phyloP scores from a whole-genome alignment of 2,797 vertebrate species.

The Trichosurus vulpecula region DNA sequence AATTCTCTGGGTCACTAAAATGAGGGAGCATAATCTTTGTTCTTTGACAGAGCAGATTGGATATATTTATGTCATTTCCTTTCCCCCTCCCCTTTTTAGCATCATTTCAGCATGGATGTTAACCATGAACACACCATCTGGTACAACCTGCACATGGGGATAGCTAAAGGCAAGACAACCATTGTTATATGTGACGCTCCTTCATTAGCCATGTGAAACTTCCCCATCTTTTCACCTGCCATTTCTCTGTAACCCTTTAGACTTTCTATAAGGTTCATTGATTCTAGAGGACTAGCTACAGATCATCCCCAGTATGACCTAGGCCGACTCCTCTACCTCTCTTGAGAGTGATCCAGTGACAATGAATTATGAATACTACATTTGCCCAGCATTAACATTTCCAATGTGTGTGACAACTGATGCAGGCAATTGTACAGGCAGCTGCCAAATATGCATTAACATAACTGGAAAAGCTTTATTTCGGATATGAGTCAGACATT shows the following conservation, averaged over 20 bases:
- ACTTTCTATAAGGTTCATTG: slow-evolving; percentile 42
- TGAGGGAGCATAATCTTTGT: slow-evolving; percentile 82
- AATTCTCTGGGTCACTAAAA: slow-evolving; percentile 84
- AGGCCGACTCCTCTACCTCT: slow-evolving; percentile 17
- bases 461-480: slow-evolving; percentile 51
- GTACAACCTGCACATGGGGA: slow-evolving; percentile 73
- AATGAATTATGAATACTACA: slow-evolving; percentile 55
- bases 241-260: slow-evolving; percentile 37
- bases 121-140: slow-evolving; percentile 85
- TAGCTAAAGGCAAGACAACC: slow-evolving; percentile 76
- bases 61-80: slow-evolving; percentile 76
- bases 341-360: slow-evolving; percentile 30
- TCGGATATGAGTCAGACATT: slow-evolving; percentile 44
- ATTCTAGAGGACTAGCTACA: slow-evolving; percentile 16
- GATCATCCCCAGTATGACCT: slow-evolving; percentile 7
- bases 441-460: slow-evolving; percentile 69
- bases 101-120: slow-evolving; percentile 72
- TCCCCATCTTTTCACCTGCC: slow-evolving; percentile 50
- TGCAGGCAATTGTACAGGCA: slow-evolving; percentile 58
- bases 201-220: slow-evolving; percentile 76
- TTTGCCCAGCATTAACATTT: slow-evolving; percentile 48
- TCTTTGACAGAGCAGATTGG: slow-evolving; percentile 81
- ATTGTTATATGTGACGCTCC: slow-evolving; percentile 63
- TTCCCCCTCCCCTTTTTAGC: slow-evolving; percentile 79
- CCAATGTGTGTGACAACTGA: slow-evolving; percentile 38